Conservation (phyloP, 1,140 invertebrate genomes). For the Idris sp. region DNA sequence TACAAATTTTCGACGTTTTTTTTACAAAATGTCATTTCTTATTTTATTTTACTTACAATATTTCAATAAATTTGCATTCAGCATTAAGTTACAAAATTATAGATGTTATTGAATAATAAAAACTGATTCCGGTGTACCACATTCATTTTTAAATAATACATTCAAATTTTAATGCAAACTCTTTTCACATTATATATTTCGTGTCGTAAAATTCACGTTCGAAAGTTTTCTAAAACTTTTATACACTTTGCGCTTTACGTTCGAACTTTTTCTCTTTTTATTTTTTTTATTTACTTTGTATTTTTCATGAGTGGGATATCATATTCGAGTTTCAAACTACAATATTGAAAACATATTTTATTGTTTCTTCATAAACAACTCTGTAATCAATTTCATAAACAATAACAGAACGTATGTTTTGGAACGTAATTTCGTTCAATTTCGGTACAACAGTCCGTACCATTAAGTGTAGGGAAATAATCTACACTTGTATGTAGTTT, state of each 20-base stretch:
- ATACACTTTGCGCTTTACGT: conserved; percentile 33
- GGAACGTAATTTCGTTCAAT: conserved; percentile 16
- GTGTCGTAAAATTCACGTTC: conserved; percentile 39
- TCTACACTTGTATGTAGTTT: neutral
- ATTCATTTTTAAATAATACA: conserved; percentile 23
- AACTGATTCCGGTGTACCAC: neutral
- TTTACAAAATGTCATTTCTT: too few relatives aligned
- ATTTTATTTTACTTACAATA: too few relatives aligned
- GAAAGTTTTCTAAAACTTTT: conserved; percentile 39
- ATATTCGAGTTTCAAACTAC: conserved; percentile 29
- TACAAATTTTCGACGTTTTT: too few relatives aligned
- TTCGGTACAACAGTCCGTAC: conserved; percentile 28
- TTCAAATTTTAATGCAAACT: conserved; percentile 30
- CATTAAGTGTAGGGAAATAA: conserved; percentile 31
- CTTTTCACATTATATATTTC: conserved; percentile 42
- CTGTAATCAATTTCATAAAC: too few relatives aligned
- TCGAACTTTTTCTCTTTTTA: conserved; percentile 19
- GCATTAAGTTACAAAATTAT: too few relatives aligned
- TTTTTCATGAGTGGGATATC: conserved; percentile 40
- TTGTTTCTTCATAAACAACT: conserved; percentile 35
- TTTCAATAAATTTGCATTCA: too few relatives aligned
- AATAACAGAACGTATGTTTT: too few relatives aligned
- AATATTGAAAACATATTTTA: conserved; percentile 47
- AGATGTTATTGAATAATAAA: too few relatives aligned
- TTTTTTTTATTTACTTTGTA: conserved; percentile 32